Base-by-base conservation (phyloP, 2,888 invertebrate genomes). In the Neoascia interrupta region DNA sequence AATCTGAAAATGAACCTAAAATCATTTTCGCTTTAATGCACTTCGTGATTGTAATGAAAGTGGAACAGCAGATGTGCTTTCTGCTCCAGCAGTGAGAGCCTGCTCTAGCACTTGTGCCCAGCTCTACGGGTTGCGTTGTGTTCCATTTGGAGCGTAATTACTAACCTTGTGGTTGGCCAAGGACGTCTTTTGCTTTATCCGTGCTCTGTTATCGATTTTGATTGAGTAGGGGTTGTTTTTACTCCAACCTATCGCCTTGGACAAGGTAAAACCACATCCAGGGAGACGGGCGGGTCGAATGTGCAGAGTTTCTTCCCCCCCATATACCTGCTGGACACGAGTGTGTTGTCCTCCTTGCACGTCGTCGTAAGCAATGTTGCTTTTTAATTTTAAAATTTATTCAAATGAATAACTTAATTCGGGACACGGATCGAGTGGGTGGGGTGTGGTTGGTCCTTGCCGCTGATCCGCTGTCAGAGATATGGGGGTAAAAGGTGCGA, bases 151-250 rank as follows among this genome's bases (percentile, higher is more conserved):
- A 63, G 58, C 53, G 56, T 64, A 76, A 76, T 70, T 70, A 70
- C 70, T 70, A 70, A 76, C 75, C 75, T 76, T 76, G 75, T 49
- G 75, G 70, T 64, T 53, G 75, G 75, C 75, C 75, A 76, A 76
- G 75, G 70, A 70, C 70, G 69, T 45, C 37, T 51, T 51, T 54
- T 45, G 26, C 39, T 49, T 18, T 31, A 6, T 34, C 21, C 15
- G n/a, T 31, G 13, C n/a, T 26, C 15, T 37, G 13, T 13, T 75
- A 70, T 76, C 58, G 70, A 76, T 76, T 70, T 64, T 58, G 58
- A 69, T 61, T 43, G 49, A 26, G 51, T 39, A 43, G 13, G 6
- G 10, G 19, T 2, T 36, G 26, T 41, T 18, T 31, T 58, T 8
- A 1, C n/a, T n/a, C n/a, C n/a, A n/a, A n/a, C n/a, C n/a, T n/a